phyloP scores from a whole-genome alignment of 2,888 invertebrate species.

The Formica aserva region DNA sequence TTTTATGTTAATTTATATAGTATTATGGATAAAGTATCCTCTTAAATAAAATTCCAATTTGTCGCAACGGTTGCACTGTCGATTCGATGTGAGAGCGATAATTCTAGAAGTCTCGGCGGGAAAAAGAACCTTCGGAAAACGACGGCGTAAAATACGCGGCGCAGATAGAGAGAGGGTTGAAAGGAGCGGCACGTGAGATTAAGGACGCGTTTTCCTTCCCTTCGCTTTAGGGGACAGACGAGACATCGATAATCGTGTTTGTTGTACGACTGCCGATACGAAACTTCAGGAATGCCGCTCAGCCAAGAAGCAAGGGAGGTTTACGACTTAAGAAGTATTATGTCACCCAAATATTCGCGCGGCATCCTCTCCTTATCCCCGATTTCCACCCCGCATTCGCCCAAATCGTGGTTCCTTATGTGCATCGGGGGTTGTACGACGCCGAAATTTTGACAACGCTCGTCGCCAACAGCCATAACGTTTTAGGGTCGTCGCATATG shows the following conservation, averaged over 20 bases:
- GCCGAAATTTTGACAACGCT: slow-evolving; percentile 65
- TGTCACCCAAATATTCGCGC: slow-evolving; percentile 65
- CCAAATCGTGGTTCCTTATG: slow-evolving; percentile 43
- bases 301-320: slow-evolving; percentile 69
- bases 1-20: neutral
- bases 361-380: slow-evolving; percentile 36
- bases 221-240: slow-evolving; percentile 65
- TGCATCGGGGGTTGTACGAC: slow-evolving; percentile 42
- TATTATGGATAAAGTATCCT: neutral
- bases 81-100: slow-evolving; percentile 33
- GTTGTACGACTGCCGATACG: slow-evolving; percentile 73
- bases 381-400: neutral
- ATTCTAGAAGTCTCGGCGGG: slow-evolving; percentile 33
- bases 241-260: slow-evolving; percentile 76
- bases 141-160: slow-evolving; percentile 47
- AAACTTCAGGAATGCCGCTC: slow-evolving; percentile 71
- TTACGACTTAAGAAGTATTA: slow-evolving; percentile 78
- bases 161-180: slow-evolving; percentile 62
- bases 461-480: slow-evolving; percentile 66
- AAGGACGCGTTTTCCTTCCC: slow-evolving; percentile 58
- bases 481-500: slow-evolving; percentile 62
- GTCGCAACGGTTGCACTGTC: slow-evolving; percentile 7
- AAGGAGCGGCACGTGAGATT: slow-evolving; percentile 62
- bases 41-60: slow-evolving; percentile 20
- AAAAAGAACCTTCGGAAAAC: slow-evolving; percentile 45